A percentile compares a stretch with the other conserved stretches of the same genome.
These are phyloP conservation scores for Spisula solida DNA, from an alignment of 2,888 invertebrate species.

Conservation along the genomic window DNA sequence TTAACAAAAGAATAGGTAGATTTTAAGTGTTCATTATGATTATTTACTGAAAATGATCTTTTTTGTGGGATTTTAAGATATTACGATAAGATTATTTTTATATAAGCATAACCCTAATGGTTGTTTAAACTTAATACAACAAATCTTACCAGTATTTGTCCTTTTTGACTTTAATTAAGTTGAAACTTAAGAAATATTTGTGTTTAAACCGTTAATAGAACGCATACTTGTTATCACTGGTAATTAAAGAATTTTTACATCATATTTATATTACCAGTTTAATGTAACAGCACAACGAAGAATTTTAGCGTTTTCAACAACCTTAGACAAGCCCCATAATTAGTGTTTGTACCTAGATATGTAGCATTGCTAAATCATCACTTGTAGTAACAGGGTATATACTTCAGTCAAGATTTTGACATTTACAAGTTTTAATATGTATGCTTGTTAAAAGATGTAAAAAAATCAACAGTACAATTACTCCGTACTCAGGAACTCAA, in stretches of 20 bases:
- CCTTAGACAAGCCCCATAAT: slow-evolving; percentile 7
- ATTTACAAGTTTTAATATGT: slow-evolving; percentile 28
- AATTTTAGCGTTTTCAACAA: slow-evolving; percentile 18
- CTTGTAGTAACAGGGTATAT: slow-evolving; percentile 15
- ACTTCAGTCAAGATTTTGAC: slow-evolving; percentile 28
- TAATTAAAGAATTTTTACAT: slow-evolving; percentile 27
- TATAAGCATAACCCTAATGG: not conserved
- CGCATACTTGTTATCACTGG: not conserved
- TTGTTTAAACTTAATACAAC: not conserved
- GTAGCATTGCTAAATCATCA: slow-evolving; percentile 12
- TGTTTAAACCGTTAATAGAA: slow-evolving; percentile 3
- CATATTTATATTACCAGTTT: slow-evolving; percentile 20
- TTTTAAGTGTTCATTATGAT: slow-evolving; percentile 21
- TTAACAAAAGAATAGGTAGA: slow-evolving; percentile 37
- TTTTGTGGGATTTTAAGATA: slow-evolving; percentile 20
- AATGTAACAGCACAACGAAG: not conserved
- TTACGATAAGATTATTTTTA: slow-evolving; percentile 21
- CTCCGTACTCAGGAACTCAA: slow-evolving; percentile 10
- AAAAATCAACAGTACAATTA: slow-evolving; percentile 24
- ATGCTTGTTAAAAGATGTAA: slow-evolving; percentile 12
- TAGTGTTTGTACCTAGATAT: slow-evolving; percentile 18
- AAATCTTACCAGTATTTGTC: not conserved
- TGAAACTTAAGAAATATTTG: slow-evolving; percentile 25
- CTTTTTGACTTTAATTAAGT: not conserved
- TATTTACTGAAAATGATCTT: slow-evolving; percentile 31